Conservation (phyloP, 2,888 invertebrate species). For the Lacanobia oleracea region DNA sequence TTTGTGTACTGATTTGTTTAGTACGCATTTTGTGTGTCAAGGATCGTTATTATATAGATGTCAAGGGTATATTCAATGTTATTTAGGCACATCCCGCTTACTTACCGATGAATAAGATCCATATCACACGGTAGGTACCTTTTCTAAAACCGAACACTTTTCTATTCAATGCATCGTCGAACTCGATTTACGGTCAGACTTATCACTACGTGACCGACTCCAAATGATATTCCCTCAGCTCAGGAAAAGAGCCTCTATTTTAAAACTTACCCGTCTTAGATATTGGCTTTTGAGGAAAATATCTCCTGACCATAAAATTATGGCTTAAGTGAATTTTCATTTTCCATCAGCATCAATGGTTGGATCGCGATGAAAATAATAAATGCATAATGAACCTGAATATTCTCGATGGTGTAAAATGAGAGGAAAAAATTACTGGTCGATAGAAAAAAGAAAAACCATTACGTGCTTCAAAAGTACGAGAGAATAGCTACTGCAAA, state of each 20-base stretch:
- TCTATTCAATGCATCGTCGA: constrained; percentile 47
- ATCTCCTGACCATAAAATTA: constrained; percentile 18
- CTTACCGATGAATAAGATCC: constrained; percentile 31
- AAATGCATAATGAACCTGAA: constrained; percentile 16
- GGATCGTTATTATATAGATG: constrained; percentile 43
- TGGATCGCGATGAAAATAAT: constrained; percentile 18
- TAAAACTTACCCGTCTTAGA: constrained; percentile 20
- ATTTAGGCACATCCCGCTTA: not conserved
- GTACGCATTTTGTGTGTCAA: constrained; percentile 51
- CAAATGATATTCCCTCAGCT: constrained; percentile 10
- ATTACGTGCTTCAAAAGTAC: constrained; percentile 14
- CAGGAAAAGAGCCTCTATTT: constrained; percentile 29
- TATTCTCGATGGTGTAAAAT: constrained; percentile 3
- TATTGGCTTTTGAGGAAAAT: constrained; percentile 21
- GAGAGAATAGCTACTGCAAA: constrained; percentile 39
- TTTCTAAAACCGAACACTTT: constrained; percentile 38
- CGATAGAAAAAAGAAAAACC: constrained; percentile 33
- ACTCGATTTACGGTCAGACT: constrained; percentile 47
- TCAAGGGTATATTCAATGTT: constrained; percentile 36
- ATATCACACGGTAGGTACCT: constrained; percentile 3
- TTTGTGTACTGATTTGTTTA: constrained; percentile 55
- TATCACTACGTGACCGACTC: constrained; percentile 41
- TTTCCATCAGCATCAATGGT: constrained; percentile 27
- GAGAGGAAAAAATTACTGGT: constrained; percentile 29
- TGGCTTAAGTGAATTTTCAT: constrained; percentile 28